These are phyloP conservation scores for Lepidochitona cinerea DNA, from an alignment of 2,888 invertebrate species.

Conservation along the genomic window DNA sequence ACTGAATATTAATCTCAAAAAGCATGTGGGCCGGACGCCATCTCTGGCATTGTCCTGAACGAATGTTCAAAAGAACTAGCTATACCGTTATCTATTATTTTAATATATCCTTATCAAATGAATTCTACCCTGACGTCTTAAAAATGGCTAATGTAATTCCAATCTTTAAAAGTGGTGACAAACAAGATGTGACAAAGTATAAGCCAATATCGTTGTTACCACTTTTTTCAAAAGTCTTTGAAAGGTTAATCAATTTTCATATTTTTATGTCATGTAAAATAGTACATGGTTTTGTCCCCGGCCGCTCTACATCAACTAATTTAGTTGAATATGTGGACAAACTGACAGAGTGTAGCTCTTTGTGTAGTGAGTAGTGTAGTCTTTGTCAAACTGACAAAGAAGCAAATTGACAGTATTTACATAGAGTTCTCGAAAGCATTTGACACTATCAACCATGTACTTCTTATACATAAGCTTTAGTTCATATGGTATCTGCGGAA, in stretches of 20 bases:
- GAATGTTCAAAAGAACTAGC: no score
- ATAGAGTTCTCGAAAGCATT: no score
- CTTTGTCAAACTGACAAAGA: no score
- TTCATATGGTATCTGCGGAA: no score
- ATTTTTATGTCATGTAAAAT: background rate
- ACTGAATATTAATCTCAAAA: no score
- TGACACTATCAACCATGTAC: no score
- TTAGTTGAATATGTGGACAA: background rate
- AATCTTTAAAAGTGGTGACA: no score
- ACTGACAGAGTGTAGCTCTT: background rate
- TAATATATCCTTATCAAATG: background rate
- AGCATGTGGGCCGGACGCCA: no score
- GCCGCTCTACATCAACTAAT: background rate
- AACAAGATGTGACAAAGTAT: background rate
- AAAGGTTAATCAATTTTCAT: background rate
- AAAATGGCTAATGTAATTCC: background rate
- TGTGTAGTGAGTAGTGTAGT: no score
- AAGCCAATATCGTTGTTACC: background rate
- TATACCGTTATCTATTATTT: background rate
- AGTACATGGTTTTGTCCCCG: background rate
- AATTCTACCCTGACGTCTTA: background rate
- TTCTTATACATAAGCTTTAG: no score
- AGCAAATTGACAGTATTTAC: no score
- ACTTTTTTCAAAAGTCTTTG: background rate
- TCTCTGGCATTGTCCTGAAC: no score